phyloP scores from a whole-genome alignment of 2,113 vertebrate genomes.

The Siniperca knerii region DNA sequence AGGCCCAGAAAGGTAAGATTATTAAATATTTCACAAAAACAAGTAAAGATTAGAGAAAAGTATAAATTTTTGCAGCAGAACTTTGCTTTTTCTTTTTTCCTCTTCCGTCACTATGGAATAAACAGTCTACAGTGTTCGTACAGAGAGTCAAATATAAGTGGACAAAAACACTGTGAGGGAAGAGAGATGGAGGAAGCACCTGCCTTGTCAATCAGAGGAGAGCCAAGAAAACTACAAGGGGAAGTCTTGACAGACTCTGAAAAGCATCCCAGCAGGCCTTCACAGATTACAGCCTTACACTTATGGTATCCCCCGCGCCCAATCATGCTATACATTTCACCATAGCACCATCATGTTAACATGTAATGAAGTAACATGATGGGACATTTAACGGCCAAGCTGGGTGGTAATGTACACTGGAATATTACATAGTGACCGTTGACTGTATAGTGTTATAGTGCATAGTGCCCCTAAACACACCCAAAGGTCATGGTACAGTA shows the following conservation, averaged over 20 bases:
- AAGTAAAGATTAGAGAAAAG: no score
- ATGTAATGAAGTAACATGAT: constrained; percentile 58
- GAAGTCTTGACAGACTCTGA: neutral
- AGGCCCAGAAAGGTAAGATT: neutral
- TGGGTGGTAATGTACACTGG: constrained; percentile 22
- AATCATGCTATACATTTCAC: constrained; percentile 30
- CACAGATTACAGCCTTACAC: constrained; percentile 39
- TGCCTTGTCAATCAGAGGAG: constrained; percentile 59
- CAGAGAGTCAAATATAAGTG: neutral
- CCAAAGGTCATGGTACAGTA: constrained; percentile 50
- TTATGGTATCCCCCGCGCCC: neutral
- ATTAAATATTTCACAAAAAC: neutral
- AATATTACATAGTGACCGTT: constrained; percentile 25
- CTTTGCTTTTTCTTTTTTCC: neutral
- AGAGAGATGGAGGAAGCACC: constrained; percentile 35
- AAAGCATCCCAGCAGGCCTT: constrained; percentile 40
- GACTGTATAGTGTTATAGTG: constrained; percentile 19
- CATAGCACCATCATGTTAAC: constrained; percentile 33
- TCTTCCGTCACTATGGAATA: no score
- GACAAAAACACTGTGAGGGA: neutral
- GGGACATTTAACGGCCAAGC: neutral
- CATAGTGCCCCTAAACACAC: neutral
- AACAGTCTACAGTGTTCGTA: neutral
- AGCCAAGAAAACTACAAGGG: constrained; percentile 12
- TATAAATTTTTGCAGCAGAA: no score